Evolutionary conservation across 2,888 invertebrate species (phyloP).

Genomic region (Aelia acuminata): DNA sequence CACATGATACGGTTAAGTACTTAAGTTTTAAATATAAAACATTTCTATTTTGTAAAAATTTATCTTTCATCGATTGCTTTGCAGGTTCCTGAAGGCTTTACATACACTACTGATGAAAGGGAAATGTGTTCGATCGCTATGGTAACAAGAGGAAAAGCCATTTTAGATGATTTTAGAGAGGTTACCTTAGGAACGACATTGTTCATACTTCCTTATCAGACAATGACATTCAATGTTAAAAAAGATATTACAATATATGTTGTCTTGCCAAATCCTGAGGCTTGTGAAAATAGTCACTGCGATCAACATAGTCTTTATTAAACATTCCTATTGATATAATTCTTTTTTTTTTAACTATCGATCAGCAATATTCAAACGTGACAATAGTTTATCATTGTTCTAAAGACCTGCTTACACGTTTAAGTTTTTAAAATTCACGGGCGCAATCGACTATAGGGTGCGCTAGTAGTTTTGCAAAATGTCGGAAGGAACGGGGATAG

Average conservation of each 20-base stretch:
- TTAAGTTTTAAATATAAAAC: too few species aligned
- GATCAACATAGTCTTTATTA: neutral
- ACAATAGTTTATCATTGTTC: too few species aligned
- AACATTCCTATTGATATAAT: neutral
- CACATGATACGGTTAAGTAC: too few species aligned
- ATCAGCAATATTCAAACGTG: too few species aligned
- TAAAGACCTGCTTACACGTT: too few species aligned
- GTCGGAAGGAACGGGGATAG: too few species aligned
- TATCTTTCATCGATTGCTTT: neutral
- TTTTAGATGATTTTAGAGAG: neutral
- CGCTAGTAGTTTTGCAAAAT: too few species aligned
- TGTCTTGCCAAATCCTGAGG: neutral
- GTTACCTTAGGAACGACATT: neutral
- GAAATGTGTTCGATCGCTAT: neutral
- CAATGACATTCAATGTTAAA: neutral
- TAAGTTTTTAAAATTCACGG: too few species aligned
- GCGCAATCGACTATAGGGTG: too few species aligned
- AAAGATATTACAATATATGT: neutral
- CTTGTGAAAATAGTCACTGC: neutral
- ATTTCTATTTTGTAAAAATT: neutral
- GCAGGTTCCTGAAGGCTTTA: neutral
- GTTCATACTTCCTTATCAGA: slow-evolving; percentile 28
- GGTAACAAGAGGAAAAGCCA: neutral
- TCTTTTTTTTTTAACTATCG: neutral
- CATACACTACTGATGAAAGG: neutral